Conservation (phyloP, 2,797 vertebrate genomes). For the Cossypha caffra region DNA sequence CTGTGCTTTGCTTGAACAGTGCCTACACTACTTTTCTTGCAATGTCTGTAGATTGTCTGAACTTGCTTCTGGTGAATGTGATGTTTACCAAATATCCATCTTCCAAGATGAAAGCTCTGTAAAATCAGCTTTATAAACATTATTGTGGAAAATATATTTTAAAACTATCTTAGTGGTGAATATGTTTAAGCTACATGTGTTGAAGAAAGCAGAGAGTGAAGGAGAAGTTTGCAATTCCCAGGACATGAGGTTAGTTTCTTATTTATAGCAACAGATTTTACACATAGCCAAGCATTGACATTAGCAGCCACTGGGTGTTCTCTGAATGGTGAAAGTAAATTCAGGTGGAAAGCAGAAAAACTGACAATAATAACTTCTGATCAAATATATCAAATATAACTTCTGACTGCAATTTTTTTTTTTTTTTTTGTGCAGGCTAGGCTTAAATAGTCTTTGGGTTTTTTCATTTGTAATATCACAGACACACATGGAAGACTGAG, state of each 20-base stretch:
- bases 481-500: neutral
- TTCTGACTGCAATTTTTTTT: neutral
- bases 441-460: neutral
- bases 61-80: neutral
- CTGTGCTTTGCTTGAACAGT: neutral
- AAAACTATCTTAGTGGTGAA: neutral
- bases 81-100: neutral
- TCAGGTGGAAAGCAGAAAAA: neutral
- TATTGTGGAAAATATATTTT: neutral
- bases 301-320: neutral
- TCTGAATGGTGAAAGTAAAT: neutral
- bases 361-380: neutral
- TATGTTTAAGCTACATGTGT: neutral
- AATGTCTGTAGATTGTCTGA: neutral
- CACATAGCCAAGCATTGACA: neutral
- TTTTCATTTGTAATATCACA: neutral
- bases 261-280: constrained; percentile 4
- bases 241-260: neutral
- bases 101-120: neutral
- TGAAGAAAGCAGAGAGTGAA: neutral
- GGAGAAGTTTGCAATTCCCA: neutral
- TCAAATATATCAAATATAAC: neutral
- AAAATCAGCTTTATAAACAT: neutral
- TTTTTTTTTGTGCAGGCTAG: neutral
- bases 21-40: neutral